Base-by-base conservation (phyloP, 2,113 vertebrate species). In the Limanda limanda region DNA sequence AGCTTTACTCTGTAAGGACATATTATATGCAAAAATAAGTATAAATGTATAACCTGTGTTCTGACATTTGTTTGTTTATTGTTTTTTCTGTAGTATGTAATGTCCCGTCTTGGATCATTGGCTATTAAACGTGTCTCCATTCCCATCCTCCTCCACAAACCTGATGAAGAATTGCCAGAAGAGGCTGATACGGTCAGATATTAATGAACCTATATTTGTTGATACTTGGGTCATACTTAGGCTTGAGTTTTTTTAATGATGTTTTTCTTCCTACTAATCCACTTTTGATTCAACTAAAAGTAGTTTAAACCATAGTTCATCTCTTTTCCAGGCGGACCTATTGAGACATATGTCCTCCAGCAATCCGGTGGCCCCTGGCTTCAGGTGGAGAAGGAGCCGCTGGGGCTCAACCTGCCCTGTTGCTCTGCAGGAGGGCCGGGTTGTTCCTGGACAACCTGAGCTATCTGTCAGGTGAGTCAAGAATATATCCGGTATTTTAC, bases 341-440 rank as follows among this genome's bases (percentile, higher is more conserved):
- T 48, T 98, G 37, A 92, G 91, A 14, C 78, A 76, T 4, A 89
- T 97, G 67, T 92, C 95, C 18, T 86, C 94, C 63, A 88, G 59
- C 37, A 94, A 85, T 68, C 83, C 60, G 20, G 86, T 95, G 25
- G 95, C 94, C 3, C 95, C 93, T 42, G 94, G 96, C 58, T 95
- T 96, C 21, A 91, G 92, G 62, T 99, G 98, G 98, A 91, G 82
- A 25, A 94, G 95, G 76, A 99, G 97, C 86, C 94, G 89, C 75
- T 99, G 98, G 98, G 95, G 95, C 0, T 85, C 73, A 54, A 82
- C 54, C 8, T 99, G 98, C 81, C 98, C 97, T 0, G 96, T 99
- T 52, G 92, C 94, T 88, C 93, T 99, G 21, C 97, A 95, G 76
- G 93, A 96, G 51, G 97, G 97, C 25, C 91, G 92, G 62, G 78